Percentiles rank a stretch among this genome's conserved stretches.
phyloP scores from a whole-genome alignment of 1,140 invertebrate genomes.

The Saxidomus purpurata region DNA sequence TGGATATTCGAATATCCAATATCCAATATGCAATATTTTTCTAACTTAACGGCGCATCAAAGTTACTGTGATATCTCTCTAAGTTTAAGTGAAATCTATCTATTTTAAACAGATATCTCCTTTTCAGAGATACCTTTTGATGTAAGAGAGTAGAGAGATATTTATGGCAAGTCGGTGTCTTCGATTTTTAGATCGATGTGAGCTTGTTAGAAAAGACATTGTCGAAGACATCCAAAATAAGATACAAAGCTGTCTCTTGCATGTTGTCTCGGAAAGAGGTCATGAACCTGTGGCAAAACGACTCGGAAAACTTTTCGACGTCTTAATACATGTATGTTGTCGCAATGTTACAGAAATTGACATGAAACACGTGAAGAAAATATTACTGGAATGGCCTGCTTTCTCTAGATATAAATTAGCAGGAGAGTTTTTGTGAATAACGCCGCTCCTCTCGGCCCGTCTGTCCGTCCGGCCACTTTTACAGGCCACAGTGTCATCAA shows the following conservation, averaged over 20 bases:
- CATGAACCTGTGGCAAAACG: not conserved
- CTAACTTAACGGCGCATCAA: too few relatives aligned
- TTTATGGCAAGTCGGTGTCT: too few relatives aligned
- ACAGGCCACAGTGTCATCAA: too few relatives aligned
- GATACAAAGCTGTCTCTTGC: not conserved
- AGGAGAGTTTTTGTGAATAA: slow-evolving; percentile 13
- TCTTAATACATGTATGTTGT: not conserved
- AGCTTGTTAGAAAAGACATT: not conserved
- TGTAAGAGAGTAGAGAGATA: too few relatives aligned
- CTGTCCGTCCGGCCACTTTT: too few relatives aligned
- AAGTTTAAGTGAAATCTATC: too few relatives aligned
- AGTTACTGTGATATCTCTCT: too few relatives aligned
- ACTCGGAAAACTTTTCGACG: slow-evolving; percentile 7
- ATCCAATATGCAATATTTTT: too few relatives aligned
- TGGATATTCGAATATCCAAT: too few relatives aligned
- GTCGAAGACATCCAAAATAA: slow-evolving; percentile 8
- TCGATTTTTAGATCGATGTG: not conserved
- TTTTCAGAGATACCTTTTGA: too few relatives aligned
- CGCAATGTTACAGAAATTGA: slow-evolving; percentile 7
- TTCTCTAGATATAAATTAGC: slow-evolving; percentile 9
- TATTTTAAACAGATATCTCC: too few relatives aligned
- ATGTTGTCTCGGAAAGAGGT: not conserved
- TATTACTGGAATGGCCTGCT: not conserved
- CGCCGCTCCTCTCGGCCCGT: too few relatives aligned
- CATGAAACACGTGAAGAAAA: slow-evolving; percentile 23